Conservation (phyloP, 2,888 invertebrate species). For the Stenodera caucasica region DNA sequence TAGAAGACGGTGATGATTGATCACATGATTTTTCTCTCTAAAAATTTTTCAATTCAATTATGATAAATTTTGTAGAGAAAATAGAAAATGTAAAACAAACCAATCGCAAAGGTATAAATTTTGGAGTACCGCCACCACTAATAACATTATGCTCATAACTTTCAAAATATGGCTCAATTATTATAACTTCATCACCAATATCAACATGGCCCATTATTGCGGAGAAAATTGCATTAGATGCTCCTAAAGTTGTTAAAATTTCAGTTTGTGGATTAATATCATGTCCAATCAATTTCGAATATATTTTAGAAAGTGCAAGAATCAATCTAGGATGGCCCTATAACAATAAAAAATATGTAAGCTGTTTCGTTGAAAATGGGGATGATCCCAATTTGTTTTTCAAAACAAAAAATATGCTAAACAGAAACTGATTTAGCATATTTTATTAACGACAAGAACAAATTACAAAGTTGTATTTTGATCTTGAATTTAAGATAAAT, state of each 20-base stretch:
- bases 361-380: no score
- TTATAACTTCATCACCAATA: slow-evolving; percentile 87
- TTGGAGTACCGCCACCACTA: slow-evolving; percentile 83
- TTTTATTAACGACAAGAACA: no score
- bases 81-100: slow-evolving; percentile 59
- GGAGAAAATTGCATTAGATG: slow-evolving; percentile 91
- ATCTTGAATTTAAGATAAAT: slow-evolving; percentile 6
- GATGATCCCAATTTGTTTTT: no score
- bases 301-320: slow-evolving; percentile 79
- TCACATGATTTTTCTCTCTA: slow-evolving; percentile 28
- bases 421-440: no score
- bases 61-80: neutral
- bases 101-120: slow-evolving; percentile 83
- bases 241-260: slow-evolving; percentile 87
- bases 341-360: no score
- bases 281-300: slow-evolving; percentile 74
- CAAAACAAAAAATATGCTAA: no score
- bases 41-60: slow-evolving; percentile 5
- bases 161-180: slow-evolving; percentile 98
- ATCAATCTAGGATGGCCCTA: slow-evolving; percentile 93
- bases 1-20: slow-evolving; percentile 64
- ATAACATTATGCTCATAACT: slow-evolving; percentile 96
- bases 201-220: slow-evolving; percentile 83
- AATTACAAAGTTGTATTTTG: no score
- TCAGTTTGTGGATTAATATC: slow-evolving; percentile 84